Evolutionary conservation across 2,888 invertebrate genomes (phyloP).

Genomic region (Drosophila dives): DNA sequence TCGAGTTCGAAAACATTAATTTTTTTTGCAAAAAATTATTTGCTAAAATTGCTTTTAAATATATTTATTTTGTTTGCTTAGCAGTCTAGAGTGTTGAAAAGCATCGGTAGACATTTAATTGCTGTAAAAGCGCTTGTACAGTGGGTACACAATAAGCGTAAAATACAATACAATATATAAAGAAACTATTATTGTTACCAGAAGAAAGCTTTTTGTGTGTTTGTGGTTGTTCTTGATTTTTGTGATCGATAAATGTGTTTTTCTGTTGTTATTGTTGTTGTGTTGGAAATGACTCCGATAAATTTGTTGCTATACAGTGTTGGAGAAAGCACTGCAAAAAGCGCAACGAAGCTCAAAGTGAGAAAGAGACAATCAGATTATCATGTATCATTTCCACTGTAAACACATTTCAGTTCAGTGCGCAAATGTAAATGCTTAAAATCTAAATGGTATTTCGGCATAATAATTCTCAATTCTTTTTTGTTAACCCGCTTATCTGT

Average conservation of each 20-base stretch:
- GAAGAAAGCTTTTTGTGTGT: slow-evolving; percentile 72
- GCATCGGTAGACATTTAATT: slow-evolving; percentile 70
- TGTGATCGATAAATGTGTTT: slow-evolving; percentile 17
- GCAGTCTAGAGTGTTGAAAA: slow-evolving; percentile 78
- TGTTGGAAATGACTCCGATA: not conserved
- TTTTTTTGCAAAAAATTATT: slow-evolving; percentile 24
- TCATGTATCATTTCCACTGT: not conserved
- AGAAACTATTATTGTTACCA: slow-evolving; percentile 82
- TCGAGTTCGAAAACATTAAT: slow-evolving; percentile 52
- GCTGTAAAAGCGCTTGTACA: slow-evolving; percentile 68
- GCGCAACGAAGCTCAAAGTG: not conserved
- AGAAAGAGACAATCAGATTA: not conserved
- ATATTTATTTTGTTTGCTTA: slow-evolving; percentile 61
- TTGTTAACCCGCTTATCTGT: slow-evolving; percentile 28
- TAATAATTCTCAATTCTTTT: not conserved
- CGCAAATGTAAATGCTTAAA: slow-evolving; percentile 1
- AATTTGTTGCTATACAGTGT: not conserved
- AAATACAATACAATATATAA: slow-evolving; percentile 66
- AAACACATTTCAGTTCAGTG: slow-evolving; percentile 5
- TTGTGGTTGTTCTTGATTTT: not conserved
- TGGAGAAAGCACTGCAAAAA: not conserved
- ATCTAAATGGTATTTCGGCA: not conserved
- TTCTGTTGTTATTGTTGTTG: not conserved
- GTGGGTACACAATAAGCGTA: slow-evolving; percentile 49
- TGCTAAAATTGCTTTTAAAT: slow-evolving; percentile 59